phyloP scores from a whole-genome alignment of 2,888 invertebrate genomes.

The Luperina testacea region DNA sequence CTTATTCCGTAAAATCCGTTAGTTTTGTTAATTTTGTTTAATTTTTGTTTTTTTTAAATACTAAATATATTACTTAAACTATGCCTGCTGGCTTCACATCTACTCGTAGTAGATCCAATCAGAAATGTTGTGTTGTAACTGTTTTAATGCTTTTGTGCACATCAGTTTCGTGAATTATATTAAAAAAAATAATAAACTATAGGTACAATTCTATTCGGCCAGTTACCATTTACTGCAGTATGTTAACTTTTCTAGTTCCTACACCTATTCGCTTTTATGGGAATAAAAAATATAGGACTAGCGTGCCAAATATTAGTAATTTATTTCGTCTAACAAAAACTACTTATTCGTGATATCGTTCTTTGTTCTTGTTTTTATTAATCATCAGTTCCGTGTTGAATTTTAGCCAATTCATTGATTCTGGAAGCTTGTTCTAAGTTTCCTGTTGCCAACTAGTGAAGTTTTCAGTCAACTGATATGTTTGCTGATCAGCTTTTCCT shows the following conservation, averaged over 20 bases:
- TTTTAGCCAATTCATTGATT: neutral
- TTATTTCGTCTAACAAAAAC: slow-evolving; percentile 35
- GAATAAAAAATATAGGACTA: slow-evolving; percentile 26
- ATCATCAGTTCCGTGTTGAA: slow-evolving; percentile 30
- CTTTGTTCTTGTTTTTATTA: slow-evolving; percentile 40
- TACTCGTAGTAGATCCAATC: too few relatives aligned
- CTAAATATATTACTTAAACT: too few relatives aligned
- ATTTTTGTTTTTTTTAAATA: too few relatives aligned
- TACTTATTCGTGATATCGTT: slow-evolving; percentile 22
- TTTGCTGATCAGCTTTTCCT: neutral
- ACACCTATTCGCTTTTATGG: neutral
- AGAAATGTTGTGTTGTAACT: too few relatives aligned
- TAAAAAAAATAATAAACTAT: neutral
- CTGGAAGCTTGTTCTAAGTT: neutral
- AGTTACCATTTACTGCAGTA: neutral
- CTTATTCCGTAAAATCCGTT: neutral
- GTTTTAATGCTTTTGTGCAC: too few relatives aligned
- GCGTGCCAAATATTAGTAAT: slow-evolving; percentile 44
- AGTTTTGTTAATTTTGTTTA: too few relatives aligned
- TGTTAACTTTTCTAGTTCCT: slow-evolving; percentile 12
- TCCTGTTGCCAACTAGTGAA: neutral
- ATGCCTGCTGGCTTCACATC: too few relatives aligned
- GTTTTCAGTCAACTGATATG: neutral
- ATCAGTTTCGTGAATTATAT: too few relatives aligned
- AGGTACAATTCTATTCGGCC: neutral